Conservation (phyloP, 2,888 invertebrate genomes). For the Yponomeuta evonymella region DNA sequence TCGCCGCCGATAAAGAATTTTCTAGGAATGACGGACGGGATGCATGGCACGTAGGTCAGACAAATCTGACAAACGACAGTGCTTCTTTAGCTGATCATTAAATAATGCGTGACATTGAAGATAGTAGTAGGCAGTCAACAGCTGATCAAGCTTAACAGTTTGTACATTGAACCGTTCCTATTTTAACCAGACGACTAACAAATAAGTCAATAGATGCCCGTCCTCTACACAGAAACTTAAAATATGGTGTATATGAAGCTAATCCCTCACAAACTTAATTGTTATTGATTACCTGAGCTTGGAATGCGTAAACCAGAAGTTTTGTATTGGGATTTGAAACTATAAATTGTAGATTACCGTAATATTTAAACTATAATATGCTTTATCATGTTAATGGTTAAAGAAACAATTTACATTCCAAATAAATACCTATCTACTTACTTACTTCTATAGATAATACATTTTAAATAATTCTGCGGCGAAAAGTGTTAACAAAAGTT, state of each 20-base stretch:
- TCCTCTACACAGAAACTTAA: neutral
- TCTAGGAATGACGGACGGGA: neutral
- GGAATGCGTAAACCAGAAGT: slow-evolving; percentile 13
- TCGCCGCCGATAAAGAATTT: slow-evolving; percentile 42
- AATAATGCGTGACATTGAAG: too few relatives aligned
- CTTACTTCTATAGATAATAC: neutral
- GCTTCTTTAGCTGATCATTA: too few relatives aligned
- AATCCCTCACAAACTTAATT: neutral
- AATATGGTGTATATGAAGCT: neutral
- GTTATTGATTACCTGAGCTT: neutral
- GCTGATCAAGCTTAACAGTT: too few relatives aligned
- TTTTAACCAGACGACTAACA: neutral
- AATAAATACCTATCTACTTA: neutral
- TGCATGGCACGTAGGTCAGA: neutral
- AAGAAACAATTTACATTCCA: slow-evolving; percentile 5
- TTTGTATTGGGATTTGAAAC: slow-evolving; percentile 4
- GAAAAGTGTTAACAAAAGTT: neutral
- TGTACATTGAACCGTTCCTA: too few relatives aligned
- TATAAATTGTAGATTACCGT: slow-evolving; percentile 11
- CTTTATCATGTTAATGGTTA: slow-evolving; percentile 9
- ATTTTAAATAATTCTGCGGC: neutral
- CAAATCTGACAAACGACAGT: neutral
- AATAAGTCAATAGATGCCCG: neutral
- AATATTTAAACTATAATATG: slow-evolving; percentile 8
- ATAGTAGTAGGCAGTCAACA: too few relatives aligned